Percentiles rank a stretch among this genome's conserved stretches.
These are phyloP conservation scores for Podilymbus podiceps DNA, from an alignment of 2,113 vertebrate species.

Conservation along the genomic window DNA sequence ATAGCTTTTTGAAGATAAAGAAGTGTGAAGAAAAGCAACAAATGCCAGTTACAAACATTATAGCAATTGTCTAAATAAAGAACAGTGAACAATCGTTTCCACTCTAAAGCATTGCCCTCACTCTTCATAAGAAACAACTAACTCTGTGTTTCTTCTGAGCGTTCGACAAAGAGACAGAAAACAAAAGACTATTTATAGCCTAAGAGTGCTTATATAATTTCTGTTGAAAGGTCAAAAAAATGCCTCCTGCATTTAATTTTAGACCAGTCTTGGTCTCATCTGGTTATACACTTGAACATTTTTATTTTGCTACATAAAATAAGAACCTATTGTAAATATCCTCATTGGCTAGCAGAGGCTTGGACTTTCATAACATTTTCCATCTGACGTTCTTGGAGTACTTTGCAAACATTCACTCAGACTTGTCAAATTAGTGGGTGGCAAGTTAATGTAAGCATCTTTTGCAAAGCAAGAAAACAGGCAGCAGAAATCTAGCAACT, in stretches of 20 bases:
- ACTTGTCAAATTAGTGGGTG: not conserved
- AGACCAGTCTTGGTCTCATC: not conserved
- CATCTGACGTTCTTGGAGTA: not conserved
- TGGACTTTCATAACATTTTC: not conserved
- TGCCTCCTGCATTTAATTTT: slow-evolving; percentile 25
- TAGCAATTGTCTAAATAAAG: slow-evolving; percentile 24
- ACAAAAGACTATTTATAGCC: slow-evolving; percentile 52
- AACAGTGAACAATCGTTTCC: slow-evolving; percentile 56
- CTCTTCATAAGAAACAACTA: slow-evolving; percentile 41
- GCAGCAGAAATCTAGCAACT: not conserved
- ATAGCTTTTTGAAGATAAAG: slow-evolving; percentile 1
- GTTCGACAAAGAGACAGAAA: slow-evolving; percentile 49
- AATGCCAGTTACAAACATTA: not conserved
- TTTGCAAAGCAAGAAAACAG: not conserved
- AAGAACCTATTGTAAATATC: not conserved
- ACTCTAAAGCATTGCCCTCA: slow-evolving; percentile 22
- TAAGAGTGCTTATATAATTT: slow-evolving; percentile 47
- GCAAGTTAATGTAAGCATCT: not conserved
- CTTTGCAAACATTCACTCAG: not conserved
- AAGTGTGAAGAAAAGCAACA: slow-evolving; percentile 26
- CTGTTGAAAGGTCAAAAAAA: slow-evolving; percentile 37
- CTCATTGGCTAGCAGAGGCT: not conserved
- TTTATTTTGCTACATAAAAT: not conserved
- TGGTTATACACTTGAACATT: not conserved
- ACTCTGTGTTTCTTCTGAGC: slow-evolving; percentile 41